Conservation (phyloP, 2,113 vertebrate genomes). For the Cheirogaleus medius region DNA sequence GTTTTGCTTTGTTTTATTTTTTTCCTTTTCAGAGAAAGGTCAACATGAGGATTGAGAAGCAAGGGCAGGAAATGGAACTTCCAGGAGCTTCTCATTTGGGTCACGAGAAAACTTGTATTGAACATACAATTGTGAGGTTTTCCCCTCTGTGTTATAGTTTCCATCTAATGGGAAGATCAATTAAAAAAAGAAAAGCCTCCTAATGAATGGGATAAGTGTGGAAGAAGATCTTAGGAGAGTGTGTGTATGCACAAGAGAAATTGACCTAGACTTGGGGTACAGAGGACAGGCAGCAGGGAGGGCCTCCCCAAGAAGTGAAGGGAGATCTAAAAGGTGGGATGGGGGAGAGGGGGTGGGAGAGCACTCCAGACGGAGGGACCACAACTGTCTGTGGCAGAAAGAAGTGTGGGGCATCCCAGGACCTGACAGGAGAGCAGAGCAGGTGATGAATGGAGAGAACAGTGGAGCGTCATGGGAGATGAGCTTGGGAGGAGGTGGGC, state of each 20-base stretch:
- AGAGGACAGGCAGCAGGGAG: background rate
- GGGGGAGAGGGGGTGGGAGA: background rate
- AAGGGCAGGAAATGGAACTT: background rate
- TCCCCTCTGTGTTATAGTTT: background rate
- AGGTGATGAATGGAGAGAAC: background rate
- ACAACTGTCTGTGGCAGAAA: fast-evolving
- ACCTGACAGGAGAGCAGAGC: background rate
- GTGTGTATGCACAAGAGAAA: background rate
- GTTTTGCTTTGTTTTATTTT: background rate
- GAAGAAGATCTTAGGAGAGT: background rate
- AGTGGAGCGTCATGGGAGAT: background rate
- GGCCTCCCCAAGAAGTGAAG: background rate
- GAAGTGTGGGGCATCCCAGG: background rate
- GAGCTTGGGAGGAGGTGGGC: too few species aligned
- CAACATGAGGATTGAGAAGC: background rate
- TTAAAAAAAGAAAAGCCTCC: background rate
- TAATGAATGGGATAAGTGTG: background rate
- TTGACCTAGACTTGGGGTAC: background rate
- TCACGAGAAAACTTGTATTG: background rate
- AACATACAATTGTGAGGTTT: background rate
- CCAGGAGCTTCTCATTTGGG: background rate
- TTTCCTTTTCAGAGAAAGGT: background rate
- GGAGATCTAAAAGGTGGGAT: background rate
- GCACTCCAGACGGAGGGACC: background rate
- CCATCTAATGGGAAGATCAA: background rate